Conservation (phyloP, 2,113 vertebrate genomes). For the Felis chaus region DNA sequence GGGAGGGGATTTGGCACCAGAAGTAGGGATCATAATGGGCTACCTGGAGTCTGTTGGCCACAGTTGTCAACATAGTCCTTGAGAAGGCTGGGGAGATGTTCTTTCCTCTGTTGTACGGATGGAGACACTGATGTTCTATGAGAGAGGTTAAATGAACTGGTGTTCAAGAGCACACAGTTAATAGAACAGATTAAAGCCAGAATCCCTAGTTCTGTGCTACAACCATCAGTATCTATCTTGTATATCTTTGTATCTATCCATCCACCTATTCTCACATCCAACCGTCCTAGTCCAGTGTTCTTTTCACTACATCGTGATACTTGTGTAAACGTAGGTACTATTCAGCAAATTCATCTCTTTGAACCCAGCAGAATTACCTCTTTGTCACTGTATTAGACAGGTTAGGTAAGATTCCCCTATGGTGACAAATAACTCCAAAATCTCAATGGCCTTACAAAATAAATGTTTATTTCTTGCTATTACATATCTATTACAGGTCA, state of each 20-base stretch:
- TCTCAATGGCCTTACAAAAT: background rate
- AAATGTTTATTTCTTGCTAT: constrained; percentile 12
- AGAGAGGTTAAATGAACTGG: background rate
- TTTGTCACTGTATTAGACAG: background rate
- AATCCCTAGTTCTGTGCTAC: background rate
- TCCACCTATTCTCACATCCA: background rate
- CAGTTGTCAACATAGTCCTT: background rate
- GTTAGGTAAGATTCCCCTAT: background rate
- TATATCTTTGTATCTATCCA: background rate
- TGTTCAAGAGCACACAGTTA: background rate
- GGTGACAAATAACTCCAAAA: background rate
- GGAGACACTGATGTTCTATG: background rate
- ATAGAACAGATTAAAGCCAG: background rate
- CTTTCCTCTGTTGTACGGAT: background rate
- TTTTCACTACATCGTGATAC: background rate
- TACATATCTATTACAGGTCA: background rate
- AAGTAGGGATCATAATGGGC: background rate
- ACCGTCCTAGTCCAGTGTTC: background rate
- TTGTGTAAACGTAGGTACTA: background rate
- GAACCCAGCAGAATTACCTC: background rate
- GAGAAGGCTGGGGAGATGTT: background rate
- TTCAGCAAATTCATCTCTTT: background rate
- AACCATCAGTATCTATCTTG: background rate
- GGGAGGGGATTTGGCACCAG: background rate
- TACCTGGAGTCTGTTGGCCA: background rate